A percentile compares a stretch with the other conserved stretches of the same genome.
Evolutionary conservation across 2,797 vertebrate genomes (phyloP).

Genomic region (Choloepus didactylus): DNA sequence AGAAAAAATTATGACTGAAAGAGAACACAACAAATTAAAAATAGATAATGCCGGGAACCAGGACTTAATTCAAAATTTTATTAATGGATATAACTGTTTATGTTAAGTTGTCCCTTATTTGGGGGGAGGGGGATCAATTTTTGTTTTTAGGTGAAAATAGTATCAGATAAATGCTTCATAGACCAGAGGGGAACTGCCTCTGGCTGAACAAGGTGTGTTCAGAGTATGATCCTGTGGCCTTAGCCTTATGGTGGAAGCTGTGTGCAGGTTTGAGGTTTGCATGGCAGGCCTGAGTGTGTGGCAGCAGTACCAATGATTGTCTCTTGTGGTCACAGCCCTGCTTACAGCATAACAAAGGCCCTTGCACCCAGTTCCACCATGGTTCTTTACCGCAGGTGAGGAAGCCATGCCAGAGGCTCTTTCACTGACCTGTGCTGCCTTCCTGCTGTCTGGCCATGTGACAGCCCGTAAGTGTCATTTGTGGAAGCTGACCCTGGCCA

Average conservation of each 20-base stretch:
- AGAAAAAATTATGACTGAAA: not conserved
- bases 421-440: not conserved
- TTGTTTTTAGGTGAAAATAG: constrained; percentile 15
- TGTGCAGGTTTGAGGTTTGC: not conserved
- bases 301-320: not conserved
- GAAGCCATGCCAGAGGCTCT: not conserved
- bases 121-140: not conserved
- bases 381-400: not conserved
- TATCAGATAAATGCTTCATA: not conserved
- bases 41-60: not conserved
- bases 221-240: not conserved
- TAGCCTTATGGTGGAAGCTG: not conserved
- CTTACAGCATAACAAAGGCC: not conserved
- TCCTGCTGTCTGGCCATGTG: not conserved
- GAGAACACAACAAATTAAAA: constrained; percentile 13
- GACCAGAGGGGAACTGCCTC: not conserved
- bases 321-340: not conserved
- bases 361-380: not conserved
- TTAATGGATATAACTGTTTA: not conserved
- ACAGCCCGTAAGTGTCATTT: not conserved
- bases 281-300: not conserved
- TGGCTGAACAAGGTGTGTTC: not conserved
- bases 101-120: constrained; percentile 5
- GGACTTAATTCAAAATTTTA: constrained; percentile 8
- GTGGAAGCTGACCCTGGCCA: not conserved